Evolutionary conservation across 2,113 vertebrate genomes (phyloP).

Genomic region (Vidua macroura): DNA sequence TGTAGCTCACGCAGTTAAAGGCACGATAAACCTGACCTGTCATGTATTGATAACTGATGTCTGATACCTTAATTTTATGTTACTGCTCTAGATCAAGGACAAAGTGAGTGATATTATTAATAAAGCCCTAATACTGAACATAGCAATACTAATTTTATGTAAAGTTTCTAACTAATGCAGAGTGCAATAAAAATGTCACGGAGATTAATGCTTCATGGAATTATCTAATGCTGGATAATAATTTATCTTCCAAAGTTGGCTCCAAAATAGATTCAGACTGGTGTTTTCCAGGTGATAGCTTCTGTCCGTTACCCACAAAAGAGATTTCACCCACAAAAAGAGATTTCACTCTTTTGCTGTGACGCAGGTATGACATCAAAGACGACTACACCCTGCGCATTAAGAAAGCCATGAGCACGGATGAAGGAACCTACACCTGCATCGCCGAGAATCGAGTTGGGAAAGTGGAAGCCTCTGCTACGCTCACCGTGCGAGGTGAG

Average conservation of each 20-base stretch:
- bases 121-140: constrained; percentile 43
- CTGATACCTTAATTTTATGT: constrained; percentile 67
- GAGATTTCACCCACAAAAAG: neutral
- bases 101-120: constrained; percentile 63
- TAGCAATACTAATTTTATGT: constrained; percentile 67
- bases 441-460: constrained; percentile 95
- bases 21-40: constrained; percentile 34
- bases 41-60: constrained; percentile 58
- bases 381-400: constrained; percentile 94
- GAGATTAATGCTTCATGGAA: constrained; percentile 55
- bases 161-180: constrained; percentile 67
- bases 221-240: constrained; percentile 63
- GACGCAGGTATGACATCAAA: constrained; percentile 90
- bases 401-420: constrained; percentile 84
- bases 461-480: constrained; percentile 90
- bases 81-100: constrained; percentile 63
- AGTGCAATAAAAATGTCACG: constrained; percentile 56
- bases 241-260: constrained; percentile 51
- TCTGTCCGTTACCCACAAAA: neutral
- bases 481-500: constrained; percentile 94
- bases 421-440: constrained; percentile 91
- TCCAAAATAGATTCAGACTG: neutral
- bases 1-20: neutral
- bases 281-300: constrained; percentile 1
- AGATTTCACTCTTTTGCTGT: constrained; percentile 8